A percentile compares a stretch with the other conserved stretches of the same genome.
These are phyloP conservation scores for Eutrigla gurnardus DNA, from an alignment of 2,797 vertebrate species.

Conservation along the genomic window DNA sequence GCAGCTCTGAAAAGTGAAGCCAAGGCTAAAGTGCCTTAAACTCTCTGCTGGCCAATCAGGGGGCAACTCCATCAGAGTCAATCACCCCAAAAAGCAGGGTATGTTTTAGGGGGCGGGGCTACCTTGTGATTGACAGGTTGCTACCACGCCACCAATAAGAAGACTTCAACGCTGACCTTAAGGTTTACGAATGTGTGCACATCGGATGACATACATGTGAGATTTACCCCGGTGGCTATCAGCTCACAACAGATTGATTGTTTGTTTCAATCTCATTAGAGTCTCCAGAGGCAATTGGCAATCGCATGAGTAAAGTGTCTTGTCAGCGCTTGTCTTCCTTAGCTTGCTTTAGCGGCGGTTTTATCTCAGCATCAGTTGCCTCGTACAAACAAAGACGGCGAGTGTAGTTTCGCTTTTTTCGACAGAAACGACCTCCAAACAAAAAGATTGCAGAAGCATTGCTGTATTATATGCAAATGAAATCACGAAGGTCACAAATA, in stretches of 20 bases:
- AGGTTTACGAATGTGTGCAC: too few relatives aligned
- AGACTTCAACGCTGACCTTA: too few relatives aligned
- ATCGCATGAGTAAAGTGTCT: conserved; percentile 37
- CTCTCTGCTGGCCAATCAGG: too few relatives aligned
- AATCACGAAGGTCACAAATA: not conserved
- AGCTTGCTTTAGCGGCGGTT: conserved; percentile 5
- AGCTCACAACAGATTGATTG: conserved; percentile 41
- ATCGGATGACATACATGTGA: conserved; percentile 18
- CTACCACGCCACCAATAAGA: too few relatives aligned
- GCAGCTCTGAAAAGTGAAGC: too few relatives aligned
- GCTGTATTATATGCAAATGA: not conserved
- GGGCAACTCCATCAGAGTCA: too few relatives aligned
- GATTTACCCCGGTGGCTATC: conserved; percentile 25
- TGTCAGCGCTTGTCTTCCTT: conserved; percentile 32
- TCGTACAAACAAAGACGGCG: too few relatives aligned
- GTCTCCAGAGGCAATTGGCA: conserved; percentile 38
- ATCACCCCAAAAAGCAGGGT: too few relatives aligned
- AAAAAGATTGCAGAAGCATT: too few relatives aligned
- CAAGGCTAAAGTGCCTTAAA: too few relatives aligned
- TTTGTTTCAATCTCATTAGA: conserved; percentile 62
- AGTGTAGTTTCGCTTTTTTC: not conserved
- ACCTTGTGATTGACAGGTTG: too few relatives aligned
- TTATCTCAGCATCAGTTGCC: conserved; percentile 15
- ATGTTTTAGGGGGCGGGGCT: too few relatives aligned
- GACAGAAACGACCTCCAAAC: not conserved